Evolutionary conservation across 2,113 vertebrate genomes (phyloP).

Genomic region (Amphilophus citrinellus): DNA sequence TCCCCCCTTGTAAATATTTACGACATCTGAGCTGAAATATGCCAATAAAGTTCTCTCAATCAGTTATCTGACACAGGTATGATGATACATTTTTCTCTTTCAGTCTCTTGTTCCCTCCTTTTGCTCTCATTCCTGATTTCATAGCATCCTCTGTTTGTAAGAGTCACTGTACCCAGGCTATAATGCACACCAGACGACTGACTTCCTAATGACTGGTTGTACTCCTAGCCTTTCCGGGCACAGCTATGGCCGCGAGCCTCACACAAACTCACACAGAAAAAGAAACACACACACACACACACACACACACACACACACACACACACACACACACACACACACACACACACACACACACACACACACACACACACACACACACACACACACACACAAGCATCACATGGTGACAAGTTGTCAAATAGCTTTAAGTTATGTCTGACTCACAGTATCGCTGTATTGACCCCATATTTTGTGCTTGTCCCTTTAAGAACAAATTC

Average conservation of each 20-base stretch:
- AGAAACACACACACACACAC: constrained; percentile 40
- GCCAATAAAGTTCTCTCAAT: background rate
- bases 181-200: constrained; percentile 85
- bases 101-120: constrained; percentile 31
- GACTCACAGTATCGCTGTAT: constrained; percentile 11
- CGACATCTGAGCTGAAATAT: background rate
- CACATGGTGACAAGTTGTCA: constrained; percentile 68
- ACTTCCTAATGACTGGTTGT: constrained; percentile 86
- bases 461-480: constrained; percentile 9
- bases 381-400: constrained; percentile 35
- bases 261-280: constrained; percentile 69
- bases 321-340: constrained; percentile 35
- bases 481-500: constrained; percentile 20
- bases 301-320: constrained; percentile 75
- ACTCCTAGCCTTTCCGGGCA: constrained; percentile 85
- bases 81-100: background rate
- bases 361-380: constrained; percentile 39
- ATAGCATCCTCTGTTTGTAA: constrained; percentile 80
- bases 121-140: constrained; percentile 66
- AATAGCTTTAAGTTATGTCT: constrained; percentile 37
- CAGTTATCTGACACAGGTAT: constrained; percentile 21
- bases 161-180: constrained; percentile 80
- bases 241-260: constrained; percentile 78
- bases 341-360: constrained; percentile 35
- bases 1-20: background rate